phyloP scores from a whole-genome alignment of 2,888 invertebrate genomes.

The Lasius fuliginosus region DNA sequence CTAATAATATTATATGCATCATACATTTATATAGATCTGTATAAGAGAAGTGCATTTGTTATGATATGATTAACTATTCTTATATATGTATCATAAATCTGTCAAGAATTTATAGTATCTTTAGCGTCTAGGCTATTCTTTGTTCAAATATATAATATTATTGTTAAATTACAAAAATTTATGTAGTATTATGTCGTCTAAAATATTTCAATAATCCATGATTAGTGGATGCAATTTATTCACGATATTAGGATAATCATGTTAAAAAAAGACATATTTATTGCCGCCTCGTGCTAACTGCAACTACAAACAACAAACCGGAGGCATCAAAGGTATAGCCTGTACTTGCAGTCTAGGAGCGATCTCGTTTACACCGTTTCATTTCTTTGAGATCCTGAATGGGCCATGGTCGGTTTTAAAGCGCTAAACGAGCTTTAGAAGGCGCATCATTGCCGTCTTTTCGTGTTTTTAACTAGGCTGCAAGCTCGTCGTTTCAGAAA shows the following conservation, averaged over 20 bases:
- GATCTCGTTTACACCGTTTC: conserved; percentile 43
- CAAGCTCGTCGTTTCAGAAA: conserved; percentile 30
- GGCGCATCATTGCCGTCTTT: conserved; percentile 45
- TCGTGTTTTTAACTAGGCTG: conserved; percentile 46
- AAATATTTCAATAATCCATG: background rate
- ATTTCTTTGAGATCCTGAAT: conserved; percentile 56
- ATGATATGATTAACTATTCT: background rate
- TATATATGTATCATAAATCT: background rate
- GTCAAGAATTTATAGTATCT: background rate
- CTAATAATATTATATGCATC: background rate
- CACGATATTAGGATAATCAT: background rate
- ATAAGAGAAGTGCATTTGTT: background rate
- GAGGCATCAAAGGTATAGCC: conserved; percentile 1
- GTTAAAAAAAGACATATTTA: background rate
- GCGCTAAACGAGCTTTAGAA: conserved; percentile 54
- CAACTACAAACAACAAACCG: conserved; percentile 52
- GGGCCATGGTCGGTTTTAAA: conserved; percentile 42
- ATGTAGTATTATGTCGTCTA: background rate
- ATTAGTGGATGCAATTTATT: background rate
- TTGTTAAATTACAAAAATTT: background rate
- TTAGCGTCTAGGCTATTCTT: background rate
- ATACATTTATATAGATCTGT: background rate
- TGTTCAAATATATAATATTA: background rate
- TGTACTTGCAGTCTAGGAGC: conserved; percentile 3
- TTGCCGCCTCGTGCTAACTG: conserved; percentile 9